A percentile compares a stretch with the other conserved stretches of the same genome.
Evolutionary conservation across 2,113 vertebrate genomes (phyloP).

Genomic region (Sclerurus mexicanus): DNA sequence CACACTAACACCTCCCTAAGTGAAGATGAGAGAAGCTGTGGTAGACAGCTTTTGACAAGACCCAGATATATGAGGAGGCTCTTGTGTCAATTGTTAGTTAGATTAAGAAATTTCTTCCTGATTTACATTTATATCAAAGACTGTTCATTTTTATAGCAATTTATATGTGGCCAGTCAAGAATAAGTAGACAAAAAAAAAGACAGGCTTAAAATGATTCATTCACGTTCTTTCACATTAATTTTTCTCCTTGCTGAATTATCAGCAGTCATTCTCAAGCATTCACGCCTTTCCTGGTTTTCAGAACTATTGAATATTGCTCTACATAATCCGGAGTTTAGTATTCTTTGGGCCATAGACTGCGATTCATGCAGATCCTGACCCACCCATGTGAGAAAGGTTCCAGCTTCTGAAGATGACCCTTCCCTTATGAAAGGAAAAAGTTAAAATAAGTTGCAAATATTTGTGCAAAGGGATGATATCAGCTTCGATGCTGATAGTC

Average conservation of each 20-base stretch:
- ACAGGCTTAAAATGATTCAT: not conserved
- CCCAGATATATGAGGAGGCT: not conserved
- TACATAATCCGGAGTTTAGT: not conserved
- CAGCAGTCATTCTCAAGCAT: not conserved
- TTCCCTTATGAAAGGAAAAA: not conserved
- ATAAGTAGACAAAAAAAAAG: not conserved
- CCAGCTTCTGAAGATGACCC: not conserved
- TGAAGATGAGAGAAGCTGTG: not conserved
- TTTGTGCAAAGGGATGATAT: not conserved
- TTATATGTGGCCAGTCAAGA: not conserved
- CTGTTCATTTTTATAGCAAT: not conserved
- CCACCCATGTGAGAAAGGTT: not conserved
- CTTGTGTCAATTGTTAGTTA: not conserved
- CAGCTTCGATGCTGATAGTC: not conserved
- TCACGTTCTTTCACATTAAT: not conserved
- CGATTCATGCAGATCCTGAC: not conserved
- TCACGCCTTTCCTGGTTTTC: not conserved
- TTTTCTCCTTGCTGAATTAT: constrained; percentile 11
- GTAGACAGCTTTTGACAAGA: not conserved
- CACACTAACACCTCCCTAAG: not conserved
- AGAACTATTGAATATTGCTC: not conserved
- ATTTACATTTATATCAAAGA: not conserved
- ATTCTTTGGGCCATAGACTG: not conserved
- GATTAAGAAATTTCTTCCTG: not conserved
- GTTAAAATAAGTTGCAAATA: not conserved